phyloP scores from a whole-genome alignment of 2,113 vertebrate genomes.

The Silurus meridionalis region DNA sequence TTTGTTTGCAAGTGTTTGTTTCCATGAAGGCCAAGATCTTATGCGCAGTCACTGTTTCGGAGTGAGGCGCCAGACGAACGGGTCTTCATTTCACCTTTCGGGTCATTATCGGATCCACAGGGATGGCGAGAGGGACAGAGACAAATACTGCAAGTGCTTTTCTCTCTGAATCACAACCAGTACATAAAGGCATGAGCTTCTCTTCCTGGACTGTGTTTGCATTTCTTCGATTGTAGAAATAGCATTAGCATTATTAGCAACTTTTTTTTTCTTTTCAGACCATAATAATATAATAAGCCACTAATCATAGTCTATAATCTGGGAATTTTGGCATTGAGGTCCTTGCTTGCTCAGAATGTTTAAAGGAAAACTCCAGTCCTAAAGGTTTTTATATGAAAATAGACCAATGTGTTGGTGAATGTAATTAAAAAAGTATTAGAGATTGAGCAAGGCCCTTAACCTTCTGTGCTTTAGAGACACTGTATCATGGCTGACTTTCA shows the following conservation, averaged over 20 bases:
- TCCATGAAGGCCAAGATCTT: constrained; percentile 16
- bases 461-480: too few relatives aligned
- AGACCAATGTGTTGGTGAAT: neutral
- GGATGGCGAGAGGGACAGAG: neutral
- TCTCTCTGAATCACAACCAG: neutral
- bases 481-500: too few relatives aligned
- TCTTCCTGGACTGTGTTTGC: neutral
- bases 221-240: neutral
- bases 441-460: too few relatives aligned
- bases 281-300: neutral
- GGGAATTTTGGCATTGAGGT: neutral
- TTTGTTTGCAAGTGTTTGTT: constrained; percentile 19
- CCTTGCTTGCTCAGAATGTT: neutral
- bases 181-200: neutral
- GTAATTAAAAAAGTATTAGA: too few relatives aligned
- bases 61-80: neutral
- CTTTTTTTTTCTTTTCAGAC: neutral
- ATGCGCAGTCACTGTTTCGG: constrained; percentile 12
- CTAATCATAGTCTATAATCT: neutral
- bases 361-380: neutral
- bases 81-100: constrained; percentile 30
- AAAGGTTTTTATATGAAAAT: neutral
- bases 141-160: neutral
- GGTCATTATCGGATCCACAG: constrained; percentile 6
- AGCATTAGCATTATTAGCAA: neutral